Evolutionary conservation across 2,888 invertebrate genomes (phyloP), one percentile per base, ranked within the genome.

Genomic region (Idaea dimidiata): DNA sequence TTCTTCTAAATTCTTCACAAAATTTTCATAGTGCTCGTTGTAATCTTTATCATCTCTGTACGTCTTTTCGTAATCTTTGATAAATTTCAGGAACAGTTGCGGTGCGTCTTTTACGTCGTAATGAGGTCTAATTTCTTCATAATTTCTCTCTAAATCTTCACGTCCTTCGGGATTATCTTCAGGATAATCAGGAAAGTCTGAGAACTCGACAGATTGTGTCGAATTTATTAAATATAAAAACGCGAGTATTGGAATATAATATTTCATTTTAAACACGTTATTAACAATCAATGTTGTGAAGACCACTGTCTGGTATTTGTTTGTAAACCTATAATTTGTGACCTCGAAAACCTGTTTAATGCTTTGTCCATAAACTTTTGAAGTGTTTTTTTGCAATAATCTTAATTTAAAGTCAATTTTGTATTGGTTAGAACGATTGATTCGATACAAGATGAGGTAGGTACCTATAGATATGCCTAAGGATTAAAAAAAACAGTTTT

Each of bases 41-140:
- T 71, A 69, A 31, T 87, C 88, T 0, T 72, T 70, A 1, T 79
- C 67, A 63, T 79, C 60, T 57, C 78, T 76, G 62, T 90, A 90
- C 54, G 69, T 61, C 67, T 85, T 90, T 3, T 77, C 62, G 59
- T 72, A 86, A 53, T 85, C 78, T 18, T 68, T 69, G 0, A 84
- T 55, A 57, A 83, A 90, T 59, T 84, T 75, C 2, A 70, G 16
- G 61, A 89, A 90, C 8, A 88, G 59, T 1, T 69, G 57, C 6
- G 76, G 75, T 1, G 85, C 86, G 43, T 89, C 79, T 3, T 81
- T 77, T 53, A 89, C 17, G 18, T 87, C 69, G 64, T 89, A 90
- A 6, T 76, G 68, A 1, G 79, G 77, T 62, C 78, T 78, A 16
- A 17, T 7, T 54, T 54, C 54, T 17, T 69, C 65, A 8, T 70